phyloP scores from a whole-genome alignment of 2,888 invertebrate genomes.

The Allygus modestus region DNA sequence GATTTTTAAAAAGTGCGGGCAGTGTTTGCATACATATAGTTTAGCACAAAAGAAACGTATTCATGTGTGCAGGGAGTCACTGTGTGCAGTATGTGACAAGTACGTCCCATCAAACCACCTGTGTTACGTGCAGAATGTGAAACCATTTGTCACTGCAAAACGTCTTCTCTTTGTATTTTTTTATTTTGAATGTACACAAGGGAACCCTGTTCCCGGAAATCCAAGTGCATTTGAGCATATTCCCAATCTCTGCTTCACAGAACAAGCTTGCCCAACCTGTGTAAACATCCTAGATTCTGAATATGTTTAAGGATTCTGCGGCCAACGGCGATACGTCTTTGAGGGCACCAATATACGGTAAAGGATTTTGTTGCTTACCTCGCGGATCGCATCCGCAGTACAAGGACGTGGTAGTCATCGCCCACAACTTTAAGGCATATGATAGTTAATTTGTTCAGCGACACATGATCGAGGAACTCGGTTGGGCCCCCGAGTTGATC shows the following conservation, averaged over 20 bases:
- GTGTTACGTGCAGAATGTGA: no score
- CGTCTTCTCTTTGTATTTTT: no score
- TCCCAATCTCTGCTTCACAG: no score
- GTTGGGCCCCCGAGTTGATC: slow-evolving; percentile 1
- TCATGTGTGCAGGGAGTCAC: slow-evolving; percentile 10
- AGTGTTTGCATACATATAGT: slow-evolving; percentile 11
- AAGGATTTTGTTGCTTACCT: slow-evolving; percentile 11
- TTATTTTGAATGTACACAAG: no score
- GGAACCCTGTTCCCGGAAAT: no score
- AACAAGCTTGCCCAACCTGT: no score
- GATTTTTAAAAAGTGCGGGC: no score
- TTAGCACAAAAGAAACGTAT: neutral
- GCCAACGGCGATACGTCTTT: neutral
- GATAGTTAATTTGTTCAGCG: slow-evolving; percentile 31
- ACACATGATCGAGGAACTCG: slow-evolving; percentile 41
- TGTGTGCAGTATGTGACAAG: no score
- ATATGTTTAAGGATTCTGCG: neutral
- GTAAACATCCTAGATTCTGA: neutral
- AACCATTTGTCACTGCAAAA: no score
- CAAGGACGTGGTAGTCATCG: neutral
- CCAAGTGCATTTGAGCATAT: no score
- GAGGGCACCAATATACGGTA: neutral
- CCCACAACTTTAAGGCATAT: neutral
- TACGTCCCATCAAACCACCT: no score
- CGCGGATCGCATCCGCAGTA: neutral